A percentile compares a stretch with the other conserved stretches of the same genome.
These are phyloP conservation scores for Ceyx margarethae DNA, from an alignment of 2,113 vertebrate species.

Conservation along the genomic window DNA sequence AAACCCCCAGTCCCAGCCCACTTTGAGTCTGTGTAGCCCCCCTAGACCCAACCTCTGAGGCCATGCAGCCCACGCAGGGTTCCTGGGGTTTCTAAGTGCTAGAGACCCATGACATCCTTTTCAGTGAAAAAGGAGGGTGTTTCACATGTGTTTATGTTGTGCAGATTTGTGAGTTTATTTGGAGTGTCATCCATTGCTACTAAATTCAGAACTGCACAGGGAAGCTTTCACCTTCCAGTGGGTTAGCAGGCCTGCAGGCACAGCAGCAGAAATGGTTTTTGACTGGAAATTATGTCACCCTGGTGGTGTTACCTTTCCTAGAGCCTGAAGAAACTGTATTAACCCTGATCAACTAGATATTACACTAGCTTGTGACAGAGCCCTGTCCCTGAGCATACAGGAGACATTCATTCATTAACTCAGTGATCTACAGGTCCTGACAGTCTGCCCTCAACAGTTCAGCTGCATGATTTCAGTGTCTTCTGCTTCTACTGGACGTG, in stretches of 20 bases:
- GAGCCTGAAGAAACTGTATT: not conserved
- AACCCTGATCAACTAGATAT: not conserved
- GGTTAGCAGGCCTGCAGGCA: not conserved
- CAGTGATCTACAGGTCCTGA: not conserved
- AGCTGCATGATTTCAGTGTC: not conserved
- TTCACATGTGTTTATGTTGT: not conserved
- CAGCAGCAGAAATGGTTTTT: not conserved
- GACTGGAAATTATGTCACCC: not conserved
- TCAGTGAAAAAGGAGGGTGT: not conserved
- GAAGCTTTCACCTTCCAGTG: not conserved
- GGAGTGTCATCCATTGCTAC: not conserved
- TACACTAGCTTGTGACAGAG: not conserved
- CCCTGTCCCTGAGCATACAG: not conserved
- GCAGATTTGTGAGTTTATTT: not conserved
- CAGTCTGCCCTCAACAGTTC: not conserved
- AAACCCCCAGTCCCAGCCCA: not conserved
- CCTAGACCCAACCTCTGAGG: not conserved
- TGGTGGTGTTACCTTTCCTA: not conserved
- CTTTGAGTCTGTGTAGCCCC: not conserved
- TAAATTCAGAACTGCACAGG: not conserved
- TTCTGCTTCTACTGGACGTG: not conserved
- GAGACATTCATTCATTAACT: not conserved
- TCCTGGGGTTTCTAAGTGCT: not conserved
- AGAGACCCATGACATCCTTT: not conserved
- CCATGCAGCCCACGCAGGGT: not conserved